These are phyloP conservation scores for Sitta carolinensis DNA, from an alignment of 2,797 vertebrate species.

Conservation along the genomic window DNA sequence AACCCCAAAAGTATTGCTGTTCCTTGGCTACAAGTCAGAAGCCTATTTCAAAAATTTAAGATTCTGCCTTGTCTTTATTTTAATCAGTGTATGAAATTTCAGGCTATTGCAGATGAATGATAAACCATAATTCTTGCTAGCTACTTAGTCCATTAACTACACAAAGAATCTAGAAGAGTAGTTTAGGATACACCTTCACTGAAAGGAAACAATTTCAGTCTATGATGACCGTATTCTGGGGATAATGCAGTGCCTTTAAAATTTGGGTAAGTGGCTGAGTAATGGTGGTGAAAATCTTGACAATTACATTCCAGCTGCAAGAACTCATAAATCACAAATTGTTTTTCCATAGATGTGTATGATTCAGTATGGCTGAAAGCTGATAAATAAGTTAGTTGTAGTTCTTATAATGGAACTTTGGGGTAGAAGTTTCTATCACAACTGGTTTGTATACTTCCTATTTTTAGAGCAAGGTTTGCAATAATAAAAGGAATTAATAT, in stretches of 20 bases:
- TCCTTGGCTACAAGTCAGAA: background rate
- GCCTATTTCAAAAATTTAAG: background rate
- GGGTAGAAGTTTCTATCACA: background rate
- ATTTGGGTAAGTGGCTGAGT: background rate
- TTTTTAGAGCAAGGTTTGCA: background rate
- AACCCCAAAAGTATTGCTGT: background rate
- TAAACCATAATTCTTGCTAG: background rate
- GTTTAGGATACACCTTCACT: background rate
- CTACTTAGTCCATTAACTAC: background rate
- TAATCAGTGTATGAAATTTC: background rate
- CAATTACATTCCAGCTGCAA: background rate
- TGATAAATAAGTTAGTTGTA: background rate
- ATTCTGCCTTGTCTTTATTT: background rate
- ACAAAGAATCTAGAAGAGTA: background rate
- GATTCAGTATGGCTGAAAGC: background rate
- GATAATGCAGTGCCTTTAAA: background rate
- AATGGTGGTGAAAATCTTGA: background rate
- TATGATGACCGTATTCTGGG: background rate
- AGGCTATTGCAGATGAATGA: background rate
- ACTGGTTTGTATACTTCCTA: background rate
- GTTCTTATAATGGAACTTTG: background rate
- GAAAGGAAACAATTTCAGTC: background rate
- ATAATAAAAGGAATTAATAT: background rate
- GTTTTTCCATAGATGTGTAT: background rate
- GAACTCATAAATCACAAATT: background rate